These are phyloP conservation scores for Oncorhynchus keta DNA, from an alignment of 2,113 vertebrate species.

Conservation along the genomic window DNA sequence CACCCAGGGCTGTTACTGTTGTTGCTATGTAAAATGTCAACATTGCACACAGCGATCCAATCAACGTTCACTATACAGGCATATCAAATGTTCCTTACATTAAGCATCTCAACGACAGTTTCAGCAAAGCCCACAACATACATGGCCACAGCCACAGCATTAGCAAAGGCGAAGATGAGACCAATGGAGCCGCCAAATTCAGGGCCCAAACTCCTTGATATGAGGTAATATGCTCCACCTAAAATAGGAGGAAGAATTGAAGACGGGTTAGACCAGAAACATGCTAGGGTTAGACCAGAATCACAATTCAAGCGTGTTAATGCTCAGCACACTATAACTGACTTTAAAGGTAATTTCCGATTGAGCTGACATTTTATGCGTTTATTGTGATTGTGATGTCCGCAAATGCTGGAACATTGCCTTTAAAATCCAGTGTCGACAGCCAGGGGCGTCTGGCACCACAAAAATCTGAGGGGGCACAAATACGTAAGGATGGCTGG, in stretches of 20 bases:
- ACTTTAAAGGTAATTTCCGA: no score
- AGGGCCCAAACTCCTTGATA: constrained; percentile 93
- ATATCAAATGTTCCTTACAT: constrained; percentile 71
- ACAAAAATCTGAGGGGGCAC: no score
- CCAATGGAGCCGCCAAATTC: constrained; percentile 97
- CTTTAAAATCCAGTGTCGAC: no score
- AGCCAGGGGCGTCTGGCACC: no score
- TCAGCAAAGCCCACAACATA: constrained; percentile 98
- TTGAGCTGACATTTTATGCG: no score
- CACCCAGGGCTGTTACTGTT: not conserved
- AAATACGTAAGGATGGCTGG: no score
- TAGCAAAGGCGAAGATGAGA: constrained; percentile 95
- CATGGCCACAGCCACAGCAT: constrained; percentile 97
- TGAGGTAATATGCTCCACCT: constrained; percentile 96
- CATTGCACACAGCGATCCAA: not conserved
- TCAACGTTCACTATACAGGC: not conserved
- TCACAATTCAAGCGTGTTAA: not conserved
- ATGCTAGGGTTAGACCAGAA: not conserved
- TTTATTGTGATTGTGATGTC: no score
- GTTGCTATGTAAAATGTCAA: not conserved
- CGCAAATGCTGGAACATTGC: no score
- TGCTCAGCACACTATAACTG: no score
- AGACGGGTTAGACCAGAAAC: not conserved
- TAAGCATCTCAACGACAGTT: constrained; percentile 92
- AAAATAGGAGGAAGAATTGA: not conserved